A percentile compares a stretch with the other conserved stretches of the same genome.
phyloP scores from a whole-genome alignment of 1,140 invertebrate species.

The Panagrolaimus sp. region DNA sequence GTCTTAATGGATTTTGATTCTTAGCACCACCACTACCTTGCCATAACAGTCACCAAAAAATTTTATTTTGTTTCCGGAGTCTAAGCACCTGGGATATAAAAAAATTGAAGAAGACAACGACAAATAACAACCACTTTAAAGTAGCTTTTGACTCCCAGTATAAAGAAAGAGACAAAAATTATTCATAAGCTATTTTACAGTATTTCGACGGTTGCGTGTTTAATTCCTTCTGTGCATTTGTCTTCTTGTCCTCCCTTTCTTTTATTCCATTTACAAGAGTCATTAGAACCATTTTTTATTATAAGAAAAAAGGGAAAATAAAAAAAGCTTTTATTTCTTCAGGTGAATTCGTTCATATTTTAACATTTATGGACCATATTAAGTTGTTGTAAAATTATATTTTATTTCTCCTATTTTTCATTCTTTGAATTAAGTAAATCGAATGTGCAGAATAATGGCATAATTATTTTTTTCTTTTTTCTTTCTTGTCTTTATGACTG shows the following conservation, averaged over 20 bases:
- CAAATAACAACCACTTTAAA: background rate
- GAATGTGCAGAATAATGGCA: too few relatives aligned
- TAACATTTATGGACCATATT: background rate
- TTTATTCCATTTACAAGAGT: background rate
- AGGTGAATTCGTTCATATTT: background rate
- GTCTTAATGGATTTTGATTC: background rate
- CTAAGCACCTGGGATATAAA: constrained; percentile 3
- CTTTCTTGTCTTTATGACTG: too few relatives aligned
- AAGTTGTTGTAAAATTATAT: too few relatives aligned
- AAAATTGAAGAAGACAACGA: background rate
- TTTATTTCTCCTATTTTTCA: too few relatives aligned
- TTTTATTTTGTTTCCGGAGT: constrained; percentile 1
- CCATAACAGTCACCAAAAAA: background rate
- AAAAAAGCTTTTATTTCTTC: background rate
- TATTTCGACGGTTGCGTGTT: constrained; percentile 2
- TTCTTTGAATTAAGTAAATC: too few relatives aligned
- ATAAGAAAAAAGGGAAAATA: background rate
- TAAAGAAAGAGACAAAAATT: background rate
- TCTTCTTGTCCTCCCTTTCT: background rate
- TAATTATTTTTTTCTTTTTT: too few relatives aligned
- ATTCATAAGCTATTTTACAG: constrained; percentile 10
- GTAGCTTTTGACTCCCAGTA: background rate
- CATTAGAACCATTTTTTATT: constrained; percentile 1
- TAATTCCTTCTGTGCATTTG: background rate
- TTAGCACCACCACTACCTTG: too few relatives aligned